Evolutionary conservation across 1,140 invertebrate species (phyloP), one percentile per base, ranked within the genome.

Genomic region (Cydia splendana): DNA sequence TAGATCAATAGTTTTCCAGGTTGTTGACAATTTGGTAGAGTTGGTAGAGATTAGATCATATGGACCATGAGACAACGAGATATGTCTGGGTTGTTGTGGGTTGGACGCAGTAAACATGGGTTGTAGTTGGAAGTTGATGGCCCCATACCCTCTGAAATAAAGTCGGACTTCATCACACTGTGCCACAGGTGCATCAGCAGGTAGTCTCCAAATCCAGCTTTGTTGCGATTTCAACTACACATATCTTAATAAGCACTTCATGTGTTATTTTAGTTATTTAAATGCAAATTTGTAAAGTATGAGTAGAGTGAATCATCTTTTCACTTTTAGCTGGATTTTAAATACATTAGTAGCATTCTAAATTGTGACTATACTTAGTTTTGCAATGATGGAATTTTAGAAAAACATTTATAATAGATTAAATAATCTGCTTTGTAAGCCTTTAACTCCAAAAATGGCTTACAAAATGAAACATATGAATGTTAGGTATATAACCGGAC

Each of bases 11-110:
- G 28, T 75, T 76, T 82, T 78, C 38, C 71, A 75, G 75, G 76
- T 75, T 87, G 71, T 75, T 79, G 76, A 82, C 76, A 82, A 89
- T 89, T 79, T 78, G 82, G 76, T 76, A 81, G 80, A 79, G 77
- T 79, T 78, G 81, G 77, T 76, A 80, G 81, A 80, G 77, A 83
- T 90, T 93, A 94, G 81, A 94, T 94, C 90, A 93, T 94, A 89
- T 94, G 93, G 84, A 93, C 93, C 94, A 94, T 94, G 88, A 94
- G 93, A 92, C 93, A 94, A 87, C 93, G 91, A 88, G 94, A 92
- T 84, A 94, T 93, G 87, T 94, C 94, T 85, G 94, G 93, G 85
- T 94, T 93, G 91, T 94, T 94, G 92, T 94, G 94, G 77, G 94
- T 94, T 82, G 93, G 92, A 65, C 92, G 91, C 80, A 91, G 87